Evolutionary conservation across 2,888 invertebrate genomes (phyloP), one percentile per base, ranked within the genome.

Genomic region (Hyposoter didymator): DNA sequence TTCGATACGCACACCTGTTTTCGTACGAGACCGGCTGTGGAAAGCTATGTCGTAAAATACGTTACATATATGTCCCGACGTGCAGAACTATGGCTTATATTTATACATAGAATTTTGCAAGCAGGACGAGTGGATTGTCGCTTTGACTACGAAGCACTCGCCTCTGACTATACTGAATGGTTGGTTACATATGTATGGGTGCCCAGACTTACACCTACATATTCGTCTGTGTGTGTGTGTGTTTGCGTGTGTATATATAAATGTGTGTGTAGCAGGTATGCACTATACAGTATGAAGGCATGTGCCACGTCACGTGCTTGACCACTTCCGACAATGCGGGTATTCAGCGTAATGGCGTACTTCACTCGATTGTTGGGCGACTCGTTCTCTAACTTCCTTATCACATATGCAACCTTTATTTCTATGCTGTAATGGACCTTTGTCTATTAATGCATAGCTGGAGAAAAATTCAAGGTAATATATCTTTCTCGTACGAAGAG

Each of bases 331-430:
- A 84, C 84, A 83, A 83, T 83, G 83, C 78, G 78, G 67, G 73
- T 74, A 83, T 83, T 83, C 83, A 83, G 62, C 78, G 75, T 80
- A 84, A 84, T 80, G 70, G 79, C 64, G 75, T 70, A 84, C 84
- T 84, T 84, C 64, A 84, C 79, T 72, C 75, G 75, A 80, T 84
- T 84, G 84, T 84, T 70, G 84, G 55, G 32, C 75, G 19, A 49
- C 67, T 52, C 64, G 70, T 80, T 80, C 73, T 84, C 74, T 72
- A 75, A 80, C 79, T 84, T 84, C 79, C 84, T 84, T 84, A 84
- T 84, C 70, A 52, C 70, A 84, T 75, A 70, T 70, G 70, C 75
- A 80, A n/a, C 28, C 70, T 70, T 70, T 79, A 39, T 80, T 74
- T 82, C 7, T 66, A n/a, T 59, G 12, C 22, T 55, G 22, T 55